Percentiles rank a stretch among this genome's conserved stretches.
phyloP scores from a whole-genome alignment of 2,113 vertebrate species.

The Taxidea taxus region DNA sequence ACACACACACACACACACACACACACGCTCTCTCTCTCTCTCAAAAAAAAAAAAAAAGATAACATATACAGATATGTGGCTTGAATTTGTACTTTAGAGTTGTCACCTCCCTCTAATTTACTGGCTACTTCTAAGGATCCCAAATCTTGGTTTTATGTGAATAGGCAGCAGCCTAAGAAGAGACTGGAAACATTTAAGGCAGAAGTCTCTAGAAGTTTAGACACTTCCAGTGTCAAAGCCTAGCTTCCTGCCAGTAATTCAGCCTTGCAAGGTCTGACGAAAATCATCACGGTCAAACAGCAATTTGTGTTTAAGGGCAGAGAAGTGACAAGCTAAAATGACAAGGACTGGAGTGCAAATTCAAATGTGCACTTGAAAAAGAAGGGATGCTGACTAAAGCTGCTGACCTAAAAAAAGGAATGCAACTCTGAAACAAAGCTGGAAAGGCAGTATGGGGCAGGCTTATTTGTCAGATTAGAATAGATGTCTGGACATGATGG shows the following conservation, averaged over 20 bases:
- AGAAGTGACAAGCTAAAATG: background rate
- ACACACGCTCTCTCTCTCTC: background rate
- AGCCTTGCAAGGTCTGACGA: background rate
- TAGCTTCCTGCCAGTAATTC: background rate
- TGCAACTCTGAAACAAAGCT: constrained; percentile 34
- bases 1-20: no score
- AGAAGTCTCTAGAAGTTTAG: background rate
- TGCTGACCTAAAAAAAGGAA: constrained; percentile 30
- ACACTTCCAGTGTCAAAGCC: background rate
- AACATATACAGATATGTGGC: background rate
- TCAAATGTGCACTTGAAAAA: background rate
- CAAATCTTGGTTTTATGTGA: background rate
- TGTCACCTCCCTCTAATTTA: background rate
- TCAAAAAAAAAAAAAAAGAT: background rate
- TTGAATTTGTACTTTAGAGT: background rate
- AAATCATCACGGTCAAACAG: background rate
- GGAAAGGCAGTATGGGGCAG: background rate
- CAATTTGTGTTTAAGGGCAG: background rate
- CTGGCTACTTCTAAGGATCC: background rate
- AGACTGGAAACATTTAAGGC: background rate
- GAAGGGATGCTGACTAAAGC: background rate
- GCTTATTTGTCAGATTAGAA: constrained; percentile 9
- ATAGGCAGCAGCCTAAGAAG: background rate
- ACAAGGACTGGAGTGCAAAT: background rate
- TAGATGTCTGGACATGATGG: constrained; percentile 41